These are phyloP conservation scores for Phyllostomus discolor DNA, from an alignment of 2,113 vertebrate species.

Conservation along the genomic window DNA sequence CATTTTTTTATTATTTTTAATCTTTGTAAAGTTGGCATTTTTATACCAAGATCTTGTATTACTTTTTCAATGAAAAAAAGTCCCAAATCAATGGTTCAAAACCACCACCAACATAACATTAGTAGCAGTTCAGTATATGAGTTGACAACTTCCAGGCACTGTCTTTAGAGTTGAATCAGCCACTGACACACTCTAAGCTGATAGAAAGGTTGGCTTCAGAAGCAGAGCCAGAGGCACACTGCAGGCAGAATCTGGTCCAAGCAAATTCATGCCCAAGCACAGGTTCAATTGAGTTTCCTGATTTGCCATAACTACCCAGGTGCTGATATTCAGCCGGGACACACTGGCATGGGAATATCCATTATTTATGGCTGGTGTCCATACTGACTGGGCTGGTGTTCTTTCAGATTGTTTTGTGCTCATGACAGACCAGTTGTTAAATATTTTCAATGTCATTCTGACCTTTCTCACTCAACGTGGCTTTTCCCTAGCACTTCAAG, in stretches of 20 bases:
- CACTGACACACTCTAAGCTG: not conserved
- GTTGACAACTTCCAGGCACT: not conserved
- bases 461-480: not conserved
- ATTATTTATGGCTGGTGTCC: not conserved
- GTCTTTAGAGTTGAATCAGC: not conserved
- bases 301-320: not conserved
- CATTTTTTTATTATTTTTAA: not conserved
- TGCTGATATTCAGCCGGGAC: not conserved
- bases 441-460: not conserved
- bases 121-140: not conserved
- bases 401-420: not conserved
- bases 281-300: not conserved
- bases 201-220: not conserved
- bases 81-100: not conserved
- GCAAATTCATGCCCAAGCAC: not conserved
- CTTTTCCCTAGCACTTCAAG: not conserved
- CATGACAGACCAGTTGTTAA: not conserved
- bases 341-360: not conserved
- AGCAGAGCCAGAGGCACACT: not conserved
- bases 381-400: not conserved
- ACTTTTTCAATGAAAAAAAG: not conserved
- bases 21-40: not conserved
- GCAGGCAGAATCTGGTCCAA: not conserved
- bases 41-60: not conserved
- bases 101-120: not conserved